Evolutionary conservation across 2,888 invertebrate genomes (phyloP).

Genomic region (Lasioglossum figueresi): DNA sequence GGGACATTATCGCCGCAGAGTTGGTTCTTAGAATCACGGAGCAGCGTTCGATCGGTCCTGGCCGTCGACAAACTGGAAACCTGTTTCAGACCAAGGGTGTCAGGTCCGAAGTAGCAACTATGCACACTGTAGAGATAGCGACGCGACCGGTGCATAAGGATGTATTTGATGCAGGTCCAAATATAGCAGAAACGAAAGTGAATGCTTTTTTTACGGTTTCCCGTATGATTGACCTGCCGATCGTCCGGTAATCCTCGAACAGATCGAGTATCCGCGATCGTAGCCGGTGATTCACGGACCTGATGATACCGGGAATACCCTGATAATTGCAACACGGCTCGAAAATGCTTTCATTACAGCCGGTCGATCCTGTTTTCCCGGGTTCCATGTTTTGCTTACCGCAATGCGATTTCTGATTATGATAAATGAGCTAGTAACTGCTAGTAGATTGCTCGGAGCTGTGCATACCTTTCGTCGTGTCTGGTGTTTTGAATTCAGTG

Average conservation of each 20-base stretch:
- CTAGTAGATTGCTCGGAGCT: too few species aligned
- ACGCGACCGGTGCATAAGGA: background rate
- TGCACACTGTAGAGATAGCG: background rate
- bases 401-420: too few species aligned
- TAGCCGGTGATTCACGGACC: slow-evolving; percentile 59
- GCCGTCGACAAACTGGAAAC: slow-evolving; percentile 21
- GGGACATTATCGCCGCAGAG: slow-evolving; percentile 6
- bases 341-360: background rate
- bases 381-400: background rate
- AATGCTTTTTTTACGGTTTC: slow-evolving; percentile 1
- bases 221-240: slow-evolving; percentile 61
- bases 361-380: background rate
- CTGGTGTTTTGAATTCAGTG: too few species aligned
- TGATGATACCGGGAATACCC: slow-evolving; percentile 64
- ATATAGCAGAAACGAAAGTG: background rate
- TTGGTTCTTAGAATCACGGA: slow-evolving; percentile 34
- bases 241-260: slow-evolving; percentile 34
- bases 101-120: background rate
- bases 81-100: slow-evolving; percentile 32
- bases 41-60: slow-evolving; percentile 11
- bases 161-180: slow-evolving; percentile 18
- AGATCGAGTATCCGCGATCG: slow-evolving; percentile 55
- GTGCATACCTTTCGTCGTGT: too few species aligned
- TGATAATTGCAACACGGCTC: background rate
- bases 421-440: too few species aligned